Evolutionary conservation across 2,888 invertebrate genomes (phyloP).

Genomic region (Dysmachus trigonus): DNA sequence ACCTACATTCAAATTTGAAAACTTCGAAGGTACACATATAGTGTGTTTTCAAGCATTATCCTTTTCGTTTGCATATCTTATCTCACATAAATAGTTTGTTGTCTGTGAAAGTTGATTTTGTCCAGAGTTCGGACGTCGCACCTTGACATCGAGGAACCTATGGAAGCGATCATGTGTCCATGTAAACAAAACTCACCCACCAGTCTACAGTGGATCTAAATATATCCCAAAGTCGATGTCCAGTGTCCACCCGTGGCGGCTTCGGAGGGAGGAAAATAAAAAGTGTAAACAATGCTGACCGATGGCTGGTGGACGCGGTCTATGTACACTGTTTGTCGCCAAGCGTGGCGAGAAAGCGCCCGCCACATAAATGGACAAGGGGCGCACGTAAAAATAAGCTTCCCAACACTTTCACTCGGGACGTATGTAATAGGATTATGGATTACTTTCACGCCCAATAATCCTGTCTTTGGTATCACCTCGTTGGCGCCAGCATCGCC

Average conservation of each 20-base stretch:
- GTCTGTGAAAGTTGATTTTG: background rate
- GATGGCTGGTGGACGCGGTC: background rate
- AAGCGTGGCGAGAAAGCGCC: background rate
- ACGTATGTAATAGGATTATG: slow-evolving; percentile 25
- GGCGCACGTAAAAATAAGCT: background rate
- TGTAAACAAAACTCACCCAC: background rate
- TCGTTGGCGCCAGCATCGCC: background rate
- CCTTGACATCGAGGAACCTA: background rate
- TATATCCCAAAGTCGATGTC: background rate
- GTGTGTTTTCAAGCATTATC: background rate
- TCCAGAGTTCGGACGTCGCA: background rate
- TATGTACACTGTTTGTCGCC: background rate
- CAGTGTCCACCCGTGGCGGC: background rate
- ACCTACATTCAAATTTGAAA: too few relatives aligned
- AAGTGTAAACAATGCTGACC: slow-evolving; percentile 14
- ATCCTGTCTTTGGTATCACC: background rate
- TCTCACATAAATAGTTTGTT: background rate
- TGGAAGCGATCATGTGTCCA: background rate
- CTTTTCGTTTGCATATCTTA: background rate
- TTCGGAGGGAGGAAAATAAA: background rate
- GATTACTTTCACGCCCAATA: slow-evolving; percentile 26
- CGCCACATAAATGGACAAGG: background rate
- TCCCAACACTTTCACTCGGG: slow-evolving; percentile 21
- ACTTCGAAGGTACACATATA: background rate
- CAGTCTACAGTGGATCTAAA: background rate